phyloP scores from a whole-genome alignment of 2,888 invertebrate genomes.

The Holacanthella duospinosa region DNA sequence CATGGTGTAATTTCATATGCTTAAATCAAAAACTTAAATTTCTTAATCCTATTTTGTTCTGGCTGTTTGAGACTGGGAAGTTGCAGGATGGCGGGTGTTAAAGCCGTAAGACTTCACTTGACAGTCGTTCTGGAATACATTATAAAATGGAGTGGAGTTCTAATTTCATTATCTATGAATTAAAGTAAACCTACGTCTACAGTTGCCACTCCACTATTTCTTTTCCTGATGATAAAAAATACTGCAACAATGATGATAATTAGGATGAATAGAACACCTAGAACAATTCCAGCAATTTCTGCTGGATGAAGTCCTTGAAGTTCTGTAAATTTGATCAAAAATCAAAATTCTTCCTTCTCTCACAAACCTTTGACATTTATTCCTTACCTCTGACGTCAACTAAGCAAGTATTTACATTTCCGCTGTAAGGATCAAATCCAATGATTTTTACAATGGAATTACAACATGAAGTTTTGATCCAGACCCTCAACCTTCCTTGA shows the following conservation, averaged over 20 bases:
- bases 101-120: constrained; percentile 1
- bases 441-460: constrained; percentile 32
- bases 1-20: background rate
- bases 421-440: constrained; percentile 21
- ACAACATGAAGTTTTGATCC: constrained; percentile 32
- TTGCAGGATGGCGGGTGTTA: background rate
- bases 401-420: constrained; percentile 19
- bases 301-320: constrained; percentile 35
- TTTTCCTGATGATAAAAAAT: constrained; percentile 19
- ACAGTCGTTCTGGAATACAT: background rate
- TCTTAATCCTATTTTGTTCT: background rate
- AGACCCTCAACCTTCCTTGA: constrained; percentile 28
- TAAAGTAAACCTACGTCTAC: background rate
- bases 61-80: background rate
- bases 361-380: background rate
- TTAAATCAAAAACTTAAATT: background rate
- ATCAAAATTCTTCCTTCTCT: background rate
- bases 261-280: constrained; percentile 26
- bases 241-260: constrained; percentile 29
- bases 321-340: constrained; percentile 16
- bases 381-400: constrained; percentile 32
- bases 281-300: constrained; percentile 34
- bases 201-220: constrained; percentile 8
- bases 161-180: too few species aligned
- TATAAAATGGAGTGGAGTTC: background rate